Evolutionary conservation across 2,888 invertebrate genomes (phyloP), one percentile per base, ranked within the genome.

Genomic region (Megalurothrips usitatus): DNA sequence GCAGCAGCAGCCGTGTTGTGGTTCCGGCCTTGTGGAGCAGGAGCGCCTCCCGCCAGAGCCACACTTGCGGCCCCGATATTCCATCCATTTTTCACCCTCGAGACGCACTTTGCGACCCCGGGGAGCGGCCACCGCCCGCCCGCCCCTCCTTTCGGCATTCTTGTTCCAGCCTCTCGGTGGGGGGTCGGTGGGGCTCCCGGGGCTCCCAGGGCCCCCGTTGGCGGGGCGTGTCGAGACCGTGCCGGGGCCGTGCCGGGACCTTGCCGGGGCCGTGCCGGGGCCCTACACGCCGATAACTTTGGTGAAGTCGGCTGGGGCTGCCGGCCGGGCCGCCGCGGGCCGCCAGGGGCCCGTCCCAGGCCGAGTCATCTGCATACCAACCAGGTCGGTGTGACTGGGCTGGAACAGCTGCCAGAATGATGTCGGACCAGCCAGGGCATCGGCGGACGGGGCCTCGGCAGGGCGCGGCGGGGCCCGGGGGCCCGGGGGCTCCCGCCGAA

Each of bases 311-410:
- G 26, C 11, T 9, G 23, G 68, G 26, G 68, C 23, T 26, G 68
- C 58, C 58, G 34, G 19, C 58, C 11, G 58, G 19, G 52, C 52
- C 52, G 10, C 10, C 6, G 14, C 52, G 52, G 14, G 14, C 58
- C 58, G 17, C 14, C 58, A 11, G n/a, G n/a, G 26, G 26, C 68
- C 68, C 26, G 23, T 43, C 34, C 34, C 34, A 6, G 6, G 3
- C 10, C 26, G 26, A 75, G 68, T 75, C 68, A 75, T 75, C 68
- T 75, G 68, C 68, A 75, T 75, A 75, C 68, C 68, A 75, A 75
- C 68, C 68, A 75, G 68, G 68, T 75, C 68, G 68, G 68, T 68
- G n/a, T 11, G 19, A 19, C 63, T 63, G 58, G 19, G 58, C 58
- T 58, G 58, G 58, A 58, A 58, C 58, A 58, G 58, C 58, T 58